Percentiles rank a stretch among this genome's conserved stretches.
Evolutionary conservation across 2,797 vertebrate species (phyloP).

Genomic region (Falco berigora): DNA sequence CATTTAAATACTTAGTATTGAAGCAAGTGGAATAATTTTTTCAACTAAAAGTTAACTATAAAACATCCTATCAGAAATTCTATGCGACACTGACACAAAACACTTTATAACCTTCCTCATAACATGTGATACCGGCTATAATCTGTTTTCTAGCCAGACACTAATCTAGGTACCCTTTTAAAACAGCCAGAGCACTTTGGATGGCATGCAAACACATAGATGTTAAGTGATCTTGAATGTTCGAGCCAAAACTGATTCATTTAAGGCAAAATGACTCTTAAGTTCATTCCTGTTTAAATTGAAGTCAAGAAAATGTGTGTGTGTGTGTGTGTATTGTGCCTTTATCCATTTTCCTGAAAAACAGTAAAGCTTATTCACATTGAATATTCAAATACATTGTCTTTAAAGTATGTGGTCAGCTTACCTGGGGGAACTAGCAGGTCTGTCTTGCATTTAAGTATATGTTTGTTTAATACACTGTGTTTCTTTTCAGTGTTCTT

Average conservation of each 20-base stretch:
- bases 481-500: background rate
- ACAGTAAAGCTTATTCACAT: background rate
- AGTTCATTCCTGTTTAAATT: background rate
- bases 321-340: background rate
- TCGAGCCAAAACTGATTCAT: background rate
- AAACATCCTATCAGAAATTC: background rate
- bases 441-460: background rate
- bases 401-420: background rate
- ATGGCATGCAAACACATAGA: background rate
- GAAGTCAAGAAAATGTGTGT: background rate
- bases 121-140: background rate
- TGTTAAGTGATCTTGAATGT: background rate
- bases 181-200: background rate
- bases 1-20: background rate
- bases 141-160: background rate
- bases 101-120: background rate
- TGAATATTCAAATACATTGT: background rate
- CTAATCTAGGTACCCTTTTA: background rate
- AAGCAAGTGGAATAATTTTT: background rate
- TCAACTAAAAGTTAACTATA: background rate
- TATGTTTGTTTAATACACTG: background rate
- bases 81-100: background rate
- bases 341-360: background rate
- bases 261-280: background rate
- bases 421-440: background rate